Percentiles rank a stretch among this genome's conserved stretches.
phyloP scores from a whole-genome alignment of 2,797 vertebrate genomes.

The Crocidura indochinensis region DNA sequence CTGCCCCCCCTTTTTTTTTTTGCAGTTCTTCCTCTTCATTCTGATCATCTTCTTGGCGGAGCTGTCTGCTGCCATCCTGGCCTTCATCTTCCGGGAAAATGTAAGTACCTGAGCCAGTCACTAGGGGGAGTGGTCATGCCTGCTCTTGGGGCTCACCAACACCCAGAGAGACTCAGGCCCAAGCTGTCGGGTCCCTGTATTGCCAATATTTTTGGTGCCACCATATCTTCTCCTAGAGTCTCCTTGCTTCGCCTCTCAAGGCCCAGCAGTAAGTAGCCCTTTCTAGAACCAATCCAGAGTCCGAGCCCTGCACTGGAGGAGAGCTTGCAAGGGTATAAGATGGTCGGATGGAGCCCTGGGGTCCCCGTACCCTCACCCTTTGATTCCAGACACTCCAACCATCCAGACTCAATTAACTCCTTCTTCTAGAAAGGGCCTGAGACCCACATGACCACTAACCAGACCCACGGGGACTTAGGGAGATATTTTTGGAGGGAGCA shows the following conservation, averaged over 20 bases:
- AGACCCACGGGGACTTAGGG: too few relatives aligned
- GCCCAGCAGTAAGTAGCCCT: not conserved
- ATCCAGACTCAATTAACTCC: too few relatives aligned
- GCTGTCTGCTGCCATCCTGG: conserved; percentile 95
- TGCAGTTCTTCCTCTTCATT: conserved; percentile 97
- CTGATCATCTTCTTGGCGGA: conserved; percentile 97
- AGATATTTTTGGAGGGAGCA: too few relatives aligned
- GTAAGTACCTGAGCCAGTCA: conserved; percentile 89
- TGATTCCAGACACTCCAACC: too few relatives aligned
- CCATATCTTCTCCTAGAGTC: not conserved
- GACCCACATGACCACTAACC: too few relatives aligned
- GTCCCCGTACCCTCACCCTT: too few relatives aligned
- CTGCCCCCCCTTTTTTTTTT: conserved; percentile 35
- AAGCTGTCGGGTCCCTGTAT: not conserved
- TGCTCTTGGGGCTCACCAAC: not conserved
- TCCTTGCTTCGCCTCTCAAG: not conserved
- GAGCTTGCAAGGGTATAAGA: too few relatives aligned
- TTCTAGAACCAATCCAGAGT: not conserved
- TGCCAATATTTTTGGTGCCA: not conserved
- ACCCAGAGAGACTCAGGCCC: not conserved
- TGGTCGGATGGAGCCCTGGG: too few relatives aligned
- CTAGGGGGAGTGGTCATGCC: too few relatives aligned
- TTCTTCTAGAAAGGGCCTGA: not conserved
- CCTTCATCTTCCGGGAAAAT: conserved; percentile 96
- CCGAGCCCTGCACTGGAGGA: not conserved